Conservation (phyloP, 2,888 invertebrate genomes). For the Caenorhabditis sinica region DNA sequence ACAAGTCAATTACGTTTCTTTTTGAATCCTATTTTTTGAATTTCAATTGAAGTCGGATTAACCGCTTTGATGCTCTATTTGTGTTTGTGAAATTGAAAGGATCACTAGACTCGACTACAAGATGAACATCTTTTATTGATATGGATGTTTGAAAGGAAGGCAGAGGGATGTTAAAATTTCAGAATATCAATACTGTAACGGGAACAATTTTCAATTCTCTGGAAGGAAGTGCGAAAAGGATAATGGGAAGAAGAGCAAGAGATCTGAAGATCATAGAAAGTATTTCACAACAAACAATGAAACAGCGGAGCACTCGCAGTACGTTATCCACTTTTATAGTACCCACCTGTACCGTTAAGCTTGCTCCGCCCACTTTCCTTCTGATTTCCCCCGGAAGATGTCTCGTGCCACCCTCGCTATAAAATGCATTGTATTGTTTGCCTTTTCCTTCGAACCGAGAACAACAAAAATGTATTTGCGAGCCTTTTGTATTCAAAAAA, state of each 20-base stretch:
- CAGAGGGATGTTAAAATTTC: not conserved
- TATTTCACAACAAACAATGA: not conserved
- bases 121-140: not conserved
- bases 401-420: slow-evolving; percentile 38
- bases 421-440: slow-evolving; percentile 26
- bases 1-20: slow-evolving; percentile 41
- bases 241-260: not conserved
- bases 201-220: too few species aligned
- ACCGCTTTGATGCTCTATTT: slow-evolving; percentile 6
- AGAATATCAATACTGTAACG: too few species aligned
- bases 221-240: too few species aligned
- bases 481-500: slow-evolving; percentile 33
- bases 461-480: slow-evolving; percentile 25
- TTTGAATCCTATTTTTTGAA: slow-evolving; percentile 16
- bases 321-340: slow-evolving; percentile 10
- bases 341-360: not conserved
- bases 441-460: not conserved
- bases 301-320: not conserved
- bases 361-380: slow-evolving; percentile 25
- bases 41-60: slow-evolving; percentile 14
- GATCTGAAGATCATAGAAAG: not conserved
- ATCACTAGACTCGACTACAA: not conserved
- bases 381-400: not conserved
- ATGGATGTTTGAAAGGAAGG: not conserved
- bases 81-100: slow-evolving; percentile 2